Conservation (phyloP, 1,140 invertebrate species). For the Neodiprion virginianus region DNA sequence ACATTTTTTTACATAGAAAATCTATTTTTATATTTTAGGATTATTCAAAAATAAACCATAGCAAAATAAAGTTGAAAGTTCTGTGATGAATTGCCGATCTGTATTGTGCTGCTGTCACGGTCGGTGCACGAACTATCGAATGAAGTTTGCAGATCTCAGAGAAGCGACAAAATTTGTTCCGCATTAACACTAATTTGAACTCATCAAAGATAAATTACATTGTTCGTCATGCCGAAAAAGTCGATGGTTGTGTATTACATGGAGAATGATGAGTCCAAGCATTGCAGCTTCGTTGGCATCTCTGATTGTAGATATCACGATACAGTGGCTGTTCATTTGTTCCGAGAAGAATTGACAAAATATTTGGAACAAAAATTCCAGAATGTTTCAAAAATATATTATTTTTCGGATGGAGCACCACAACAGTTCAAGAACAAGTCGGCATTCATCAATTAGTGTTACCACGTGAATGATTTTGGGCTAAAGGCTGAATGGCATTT, state of each 20-base stretch:
- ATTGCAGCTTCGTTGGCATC: slow-evolving; percentile 17
- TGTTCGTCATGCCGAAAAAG: too few species aligned
- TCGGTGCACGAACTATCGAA: too few species aligned
- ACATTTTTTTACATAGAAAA: too few species aligned
- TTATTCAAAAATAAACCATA: too few species aligned
- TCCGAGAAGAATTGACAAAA: slow-evolving; percentile 16
- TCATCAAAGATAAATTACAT: too few species aligned
- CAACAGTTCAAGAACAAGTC: slow-evolving; percentile 29
- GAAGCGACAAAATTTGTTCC: too few species aligned
- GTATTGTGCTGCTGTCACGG: too few species aligned
- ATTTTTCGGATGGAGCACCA: slow-evolving; percentile 25
- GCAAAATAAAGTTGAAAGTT: too few species aligned
- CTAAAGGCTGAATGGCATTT: slow-evolving; percentile 38
- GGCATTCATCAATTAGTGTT: slow-evolving; percentile 28
- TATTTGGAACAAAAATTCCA: slow-evolving; percentile 18
- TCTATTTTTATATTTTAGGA: too few species aligned
- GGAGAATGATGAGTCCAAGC: slow-evolving; percentile 17
- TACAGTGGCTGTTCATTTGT: slow-evolving; percentile 19
- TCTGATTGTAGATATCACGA: slow-evolving; percentile 30
- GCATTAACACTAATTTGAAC: too few species aligned
- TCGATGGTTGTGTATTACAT: slow-evolving; percentile 30
- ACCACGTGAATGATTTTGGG: slow-evolving; percentile 24
- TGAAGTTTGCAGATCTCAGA: too few species aligned
- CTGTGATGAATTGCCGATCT: too few species aligned
- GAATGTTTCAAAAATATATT: slow-evolving; percentile 16